Base-by-base conservation (phyloP, 2,888 invertebrate genomes). In the Cheilosia vulpina region DNA sequence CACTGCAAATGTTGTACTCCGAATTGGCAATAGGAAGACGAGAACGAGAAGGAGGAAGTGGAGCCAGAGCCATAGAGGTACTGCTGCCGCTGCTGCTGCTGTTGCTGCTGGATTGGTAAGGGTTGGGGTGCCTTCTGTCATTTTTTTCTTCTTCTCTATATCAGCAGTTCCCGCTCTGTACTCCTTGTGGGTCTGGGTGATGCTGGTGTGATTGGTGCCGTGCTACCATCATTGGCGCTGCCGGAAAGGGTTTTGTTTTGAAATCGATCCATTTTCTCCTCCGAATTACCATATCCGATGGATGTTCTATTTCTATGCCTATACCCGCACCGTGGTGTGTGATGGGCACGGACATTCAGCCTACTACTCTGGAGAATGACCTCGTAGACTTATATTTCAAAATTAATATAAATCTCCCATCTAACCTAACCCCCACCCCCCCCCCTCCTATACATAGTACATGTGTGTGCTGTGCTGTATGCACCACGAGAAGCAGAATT, bases 351-450 rank as follows among this genome's bases (percentile, higher is more conserved):
- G 71, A 80, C 80, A 66, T 62, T 66, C 71, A 83, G 82, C 79
- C 87, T 79, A 77, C 79, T 83, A 73, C 78, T 78, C 82, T 79
- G 65, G 80, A 87, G 63, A 82, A 79, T 81, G 81, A 79, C 87
- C 85, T 80, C 79, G 87, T 83, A 82, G 87, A 87, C 87, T 87
- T 87, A 87, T 87, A 87, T 87, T 87, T 87, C 87, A 87, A 87
- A 87, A 87, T 87, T 87, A 87, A 87, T 87, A 87, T 87, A 87
- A 87, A 87, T 85, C 87, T 79, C 81, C 80, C 83, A 83, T 68
- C 80, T 60, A 53, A 58, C 45, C n/a, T n/a, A n/a, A n/a, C n/a
- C n/a, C n/a, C n/a, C n/a, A n/a, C n/a, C n/a, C 52, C 31, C 73
- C 50, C 9, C 31, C 31, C 6, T 9, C 6, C 24, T 5, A 31